These are phyloP conservation scores for Cryptus viduatorius DNA, from an alignment of 2,888 invertebrate species.

Conservation along the genomic window DNA sequence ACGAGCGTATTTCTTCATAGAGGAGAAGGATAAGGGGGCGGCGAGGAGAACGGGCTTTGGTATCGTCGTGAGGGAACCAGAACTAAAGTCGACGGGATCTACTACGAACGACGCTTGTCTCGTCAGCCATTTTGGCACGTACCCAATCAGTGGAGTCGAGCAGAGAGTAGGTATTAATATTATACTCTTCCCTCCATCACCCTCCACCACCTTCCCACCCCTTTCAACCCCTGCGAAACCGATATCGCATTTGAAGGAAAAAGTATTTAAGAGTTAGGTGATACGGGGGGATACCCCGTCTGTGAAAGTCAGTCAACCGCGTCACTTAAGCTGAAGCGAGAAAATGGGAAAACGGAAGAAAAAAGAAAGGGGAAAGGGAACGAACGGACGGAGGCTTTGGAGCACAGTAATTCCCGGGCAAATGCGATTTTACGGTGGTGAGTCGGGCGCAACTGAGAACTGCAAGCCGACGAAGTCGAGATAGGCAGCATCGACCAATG, in stretches of 20 bases:
- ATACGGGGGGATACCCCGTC: conserved; percentile 22
- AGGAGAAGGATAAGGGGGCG: conserved; percentile 34
- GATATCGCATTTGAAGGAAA: conserved; percentile 65
- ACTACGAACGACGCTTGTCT: conserved; percentile 53
- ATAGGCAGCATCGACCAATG: conserved; percentile 44
- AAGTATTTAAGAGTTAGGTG: conserved; percentile 64
- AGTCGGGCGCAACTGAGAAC: conserved; percentile 53
- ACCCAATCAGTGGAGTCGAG: conserved; percentile 63
- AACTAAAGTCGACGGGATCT: conserved; percentile 45
- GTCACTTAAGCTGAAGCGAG: conserved; percentile 63
- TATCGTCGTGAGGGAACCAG: conserved; percentile 32
- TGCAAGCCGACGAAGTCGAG: conserved; percentile 19
- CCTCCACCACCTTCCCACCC: neutral
- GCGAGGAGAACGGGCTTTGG: conserved; percentile 20
- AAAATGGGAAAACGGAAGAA: conserved; percentile 57
- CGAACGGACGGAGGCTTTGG: conserved; percentile 45
- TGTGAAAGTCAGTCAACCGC: conserved; percentile 63
- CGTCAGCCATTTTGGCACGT: conserved; percentile 67
- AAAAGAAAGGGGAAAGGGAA: conserved; percentile 28
- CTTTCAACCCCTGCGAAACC: conserved; percentile 39
- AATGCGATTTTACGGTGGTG: conserved; percentile 66
- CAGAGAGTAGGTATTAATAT: conserved; percentile 66
- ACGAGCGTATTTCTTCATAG: conserved; percentile 49
- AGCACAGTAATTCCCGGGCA: conserved; percentile 58
- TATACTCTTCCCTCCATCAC: conserved; percentile 40